phyloP scores from a whole-genome alignment of 2,797 vertebrate genomes.

The Manis crassicaudata region DNA sequence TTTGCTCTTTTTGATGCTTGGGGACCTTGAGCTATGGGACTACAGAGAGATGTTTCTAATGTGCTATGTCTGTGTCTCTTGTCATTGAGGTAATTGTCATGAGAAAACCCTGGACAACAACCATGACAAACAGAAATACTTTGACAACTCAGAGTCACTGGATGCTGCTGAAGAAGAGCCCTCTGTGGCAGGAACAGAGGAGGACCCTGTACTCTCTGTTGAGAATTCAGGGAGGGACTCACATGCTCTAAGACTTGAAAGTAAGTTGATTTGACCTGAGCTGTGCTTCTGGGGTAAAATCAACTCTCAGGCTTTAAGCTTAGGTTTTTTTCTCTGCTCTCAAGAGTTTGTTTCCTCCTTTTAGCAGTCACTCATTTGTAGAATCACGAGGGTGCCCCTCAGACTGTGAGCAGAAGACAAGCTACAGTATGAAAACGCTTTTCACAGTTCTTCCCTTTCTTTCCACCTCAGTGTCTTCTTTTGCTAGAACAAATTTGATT shows the following conservation, averaged over 20 bases:
- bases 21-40: not conserved
- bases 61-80: constrained; percentile 65
- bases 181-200: constrained; percentile 73
- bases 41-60: constrained; percentile 36
- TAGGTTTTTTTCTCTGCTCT: constrained; percentile 23
- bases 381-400: not conserved
- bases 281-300: constrained; percentile 59
- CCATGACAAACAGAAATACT: constrained; percentile 86
- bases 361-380: not conserved
- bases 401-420: not conserved
- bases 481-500: not conserved
- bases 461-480: not conserved
- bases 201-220: constrained; percentile 71
- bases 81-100: constrained; percentile 86
- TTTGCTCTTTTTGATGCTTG: constrained; percentile 35
- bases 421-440: not conserved
- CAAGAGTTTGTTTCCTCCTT: constrained; percentile 31
- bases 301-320: constrained; percentile 40
- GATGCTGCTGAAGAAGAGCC: constrained; percentile 75
- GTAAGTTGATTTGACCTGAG: constrained; percentile 83
- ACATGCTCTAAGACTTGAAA: constrained; percentile 85
- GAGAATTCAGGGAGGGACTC: constrained; percentile 80
- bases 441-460: not conserved
- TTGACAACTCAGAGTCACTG: constrained; percentile 77
- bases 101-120: constrained; percentile 78